Percentiles rank a stretch among this genome's conserved stretches.
Conservation (phyloP, 2,888 invertebrate species). For the Eupithecia insigniata region DNA sequence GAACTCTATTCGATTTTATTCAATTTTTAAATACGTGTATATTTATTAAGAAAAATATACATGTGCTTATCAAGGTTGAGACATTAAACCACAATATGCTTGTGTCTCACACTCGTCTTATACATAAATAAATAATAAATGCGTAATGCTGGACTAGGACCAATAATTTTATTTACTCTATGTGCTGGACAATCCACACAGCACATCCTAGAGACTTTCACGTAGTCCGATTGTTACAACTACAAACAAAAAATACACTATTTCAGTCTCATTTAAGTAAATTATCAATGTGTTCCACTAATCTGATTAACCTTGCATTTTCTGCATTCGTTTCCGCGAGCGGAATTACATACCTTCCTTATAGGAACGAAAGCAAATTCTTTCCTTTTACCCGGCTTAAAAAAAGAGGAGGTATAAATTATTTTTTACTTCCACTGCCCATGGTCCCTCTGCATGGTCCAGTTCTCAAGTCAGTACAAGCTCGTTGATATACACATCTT, state of each 20-base stretch:
- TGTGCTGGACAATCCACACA: too few relatives aligned
- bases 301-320: neutral
- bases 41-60: too few relatives aligned
- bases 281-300: neutral
- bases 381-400: neutral
- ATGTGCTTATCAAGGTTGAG: too few relatives aligned
- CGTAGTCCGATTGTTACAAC: neutral
- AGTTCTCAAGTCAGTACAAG: neutral
- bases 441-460: neutral
- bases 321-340: neutral
- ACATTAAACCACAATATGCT: too few relatives aligned
- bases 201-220: too few relatives aligned
- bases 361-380: neutral
- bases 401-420: neutral
- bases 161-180: too few relatives aligned
- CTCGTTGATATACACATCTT: too few relatives aligned
- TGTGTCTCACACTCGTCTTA: too few relatives aligned
- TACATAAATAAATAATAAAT: too few relatives aligned
- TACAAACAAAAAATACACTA: neutral
- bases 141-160: too few relatives aligned
- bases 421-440: neutral
- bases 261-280: neutral
- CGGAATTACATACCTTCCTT: neutral
- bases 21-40: neutral
- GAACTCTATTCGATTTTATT: neutral